phyloP scores from a whole-genome alignment of 2,888 invertebrate species.

The Encarsia formosa region DNA sequence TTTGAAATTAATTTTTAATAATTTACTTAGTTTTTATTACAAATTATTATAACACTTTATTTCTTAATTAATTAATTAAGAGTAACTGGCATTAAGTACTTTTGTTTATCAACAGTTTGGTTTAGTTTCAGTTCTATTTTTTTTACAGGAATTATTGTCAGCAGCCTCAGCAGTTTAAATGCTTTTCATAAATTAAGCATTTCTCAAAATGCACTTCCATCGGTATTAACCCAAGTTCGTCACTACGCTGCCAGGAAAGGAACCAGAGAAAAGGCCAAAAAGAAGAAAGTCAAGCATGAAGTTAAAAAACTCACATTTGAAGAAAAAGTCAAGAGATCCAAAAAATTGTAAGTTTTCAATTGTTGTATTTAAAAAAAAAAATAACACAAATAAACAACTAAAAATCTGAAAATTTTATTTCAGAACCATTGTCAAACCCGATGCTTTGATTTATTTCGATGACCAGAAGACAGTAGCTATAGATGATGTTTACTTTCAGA shows the following conservation, averaged over 20 bases:
- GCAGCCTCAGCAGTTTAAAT: conserved; percentile 1
- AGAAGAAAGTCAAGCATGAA: conserved; percentile 72
- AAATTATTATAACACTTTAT: too few relatives aligned
- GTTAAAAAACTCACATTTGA: conserved; percentile 72
- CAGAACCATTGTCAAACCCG: conserved; percentile 50
- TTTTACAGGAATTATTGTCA: conserved; percentile 10
- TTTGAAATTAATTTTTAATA: too few relatives aligned
- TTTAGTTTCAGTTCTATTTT: too few relatives aligned
- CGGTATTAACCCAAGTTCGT: conserved; percentile 37
- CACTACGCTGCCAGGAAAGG: conserved; percentile 78
- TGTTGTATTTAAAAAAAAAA: not conserved
- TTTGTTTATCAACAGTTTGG: too few relatives aligned
- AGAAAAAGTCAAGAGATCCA: conserved; percentile 65
- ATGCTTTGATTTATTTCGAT: conserved; percentile 61
- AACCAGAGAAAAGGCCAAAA: conserved; percentile 71
- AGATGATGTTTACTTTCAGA: conserved; percentile 64
- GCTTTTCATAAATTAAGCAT: conserved; percentile 2
- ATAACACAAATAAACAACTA: not conserved
- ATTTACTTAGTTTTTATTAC: too few relatives aligned
- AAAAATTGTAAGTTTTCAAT: conserved; percentile 54
- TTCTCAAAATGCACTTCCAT: conserved; percentile 7
- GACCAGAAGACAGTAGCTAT: conserved; percentile 54
- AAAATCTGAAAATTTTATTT: conserved; percentile 26
- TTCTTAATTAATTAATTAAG: too few relatives aligned
- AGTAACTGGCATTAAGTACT: too few relatives aligned